Percentiles rank a stretch among this genome's conserved stretches.
Conservation (phyloP, 2,113 vertebrate species). For the Dicentrarchus labrax region DNA sequence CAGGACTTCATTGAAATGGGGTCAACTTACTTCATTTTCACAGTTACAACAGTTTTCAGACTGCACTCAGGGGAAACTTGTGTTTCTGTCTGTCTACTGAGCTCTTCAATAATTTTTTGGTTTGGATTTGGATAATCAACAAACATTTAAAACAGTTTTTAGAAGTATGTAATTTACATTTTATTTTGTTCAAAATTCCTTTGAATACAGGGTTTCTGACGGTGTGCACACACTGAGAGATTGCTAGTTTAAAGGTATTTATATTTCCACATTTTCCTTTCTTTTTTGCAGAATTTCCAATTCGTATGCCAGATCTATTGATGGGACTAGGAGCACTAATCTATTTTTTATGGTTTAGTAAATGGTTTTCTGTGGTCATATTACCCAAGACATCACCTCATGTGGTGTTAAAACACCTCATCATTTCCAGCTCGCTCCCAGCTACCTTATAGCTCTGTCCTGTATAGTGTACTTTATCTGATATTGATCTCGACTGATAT, state of each 20-base stretch:
- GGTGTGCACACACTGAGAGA: not conserved
- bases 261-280: not conserved
- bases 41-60: not conserved
- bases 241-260: not conserved
- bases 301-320: not conserved
- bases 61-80: not conserved
- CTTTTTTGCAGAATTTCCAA: not conserved
- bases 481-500: constrained; percentile 4
- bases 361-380: constrained; percentile 19
- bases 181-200: not conserved
- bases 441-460: not conserved
- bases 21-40: not conserved
- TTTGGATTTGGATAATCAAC: not conserved
- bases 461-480: constrained; percentile 10
- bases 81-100: not conserved
- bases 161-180: constrained; percentile 5
- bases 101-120: no score
- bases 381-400: constrained; percentile 45
- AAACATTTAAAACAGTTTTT: not conserved
- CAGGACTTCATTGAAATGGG: not conserved
- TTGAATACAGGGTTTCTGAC: not conserved
- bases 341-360: no score
- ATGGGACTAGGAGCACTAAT: no score
- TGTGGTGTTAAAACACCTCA: constrained; percentile 48
- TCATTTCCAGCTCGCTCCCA: constrained; percentile 30